Base-by-base conservation (phyloP, 2,113 vertebrate species). In the Anser brachyrhynchus region DNA sequence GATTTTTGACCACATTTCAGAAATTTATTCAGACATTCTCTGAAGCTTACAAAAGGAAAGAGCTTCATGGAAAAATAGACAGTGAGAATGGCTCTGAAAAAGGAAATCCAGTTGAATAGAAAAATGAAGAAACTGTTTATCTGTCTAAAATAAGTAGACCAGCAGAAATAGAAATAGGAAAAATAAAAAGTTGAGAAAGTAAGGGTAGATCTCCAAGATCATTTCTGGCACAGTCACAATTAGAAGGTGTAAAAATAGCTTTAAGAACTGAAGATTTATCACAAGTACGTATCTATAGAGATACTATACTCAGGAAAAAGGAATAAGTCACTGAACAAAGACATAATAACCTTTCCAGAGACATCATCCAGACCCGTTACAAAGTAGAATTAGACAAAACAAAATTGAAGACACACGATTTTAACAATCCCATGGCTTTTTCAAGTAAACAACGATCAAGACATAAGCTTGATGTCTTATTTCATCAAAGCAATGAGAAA, bases 161-260 rank as follows among this genome's bases (percentile, higher is more conserved):
- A 85, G 31, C 20, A 90, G 76, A 85, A 85, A 46, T 1, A 23
- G 43, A 84, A 61, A 46, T 20, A 69, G 33, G 75, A 62, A 20
- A 59, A 49, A 23, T 0, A 0, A 19, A 61, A n/a, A 78, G 9
- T 26, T 1, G 1, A 72, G 59, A 75, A 76, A 73, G 4, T 78
- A 59, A 67, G 12, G 59, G 39, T 49, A 46, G 35, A 87, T 49
- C 23, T 81, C 51, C 44, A 70, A 81, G 51, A 10, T 80, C 54
- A 74, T 0, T 77, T 84, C 29, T 84, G 52, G 33, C 51, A 76
- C 49, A 84, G 8, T 66, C 10, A 29, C 26, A 71, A 49, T 29
- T 49, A 73, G 6, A 58, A 9, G 11, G 28, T 41, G 17, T 49
- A 41, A 73, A 87, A 84, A 49, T 26, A 89, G 11, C 13, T 29